A percentile compares a stretch with the other conserved stretches of the same genome.
Conservation (phyloP, 2,113 vertebrate genomes). For the Panthera tigris region DNA sequence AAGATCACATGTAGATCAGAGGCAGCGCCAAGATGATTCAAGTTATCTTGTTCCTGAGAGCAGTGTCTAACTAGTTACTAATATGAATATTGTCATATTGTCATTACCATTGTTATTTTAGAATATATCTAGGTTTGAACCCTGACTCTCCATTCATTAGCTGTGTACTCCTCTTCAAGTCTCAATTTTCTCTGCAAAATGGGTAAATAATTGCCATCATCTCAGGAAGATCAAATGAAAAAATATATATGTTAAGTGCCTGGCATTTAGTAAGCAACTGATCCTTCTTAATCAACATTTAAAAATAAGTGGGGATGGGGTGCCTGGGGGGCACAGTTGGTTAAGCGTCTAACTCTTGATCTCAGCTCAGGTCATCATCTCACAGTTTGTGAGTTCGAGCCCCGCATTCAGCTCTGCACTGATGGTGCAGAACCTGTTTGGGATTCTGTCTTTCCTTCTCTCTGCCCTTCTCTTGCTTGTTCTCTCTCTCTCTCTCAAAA, state of each 20-base stretch:
- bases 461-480: too few relatives aligned
- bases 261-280: not conserved
- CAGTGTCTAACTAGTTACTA: not conserved
- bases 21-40: not conserved
- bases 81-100: not conserved
- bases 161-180: not conserved
- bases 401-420: too few relatives aligned
- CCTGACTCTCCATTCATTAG: not conserved
- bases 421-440: too few relatives aligned
- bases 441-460: too few relatives aligned
- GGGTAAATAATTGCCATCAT: slow-evolving; percentile 14
- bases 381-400: too few relatives aligned
- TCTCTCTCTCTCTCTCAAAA: too few relatives aligned
- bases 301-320: not conserved
- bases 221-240: not conserved
- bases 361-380: too few relatives aligned
- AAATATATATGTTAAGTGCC: not conserved
- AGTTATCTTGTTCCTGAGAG: not conserved
- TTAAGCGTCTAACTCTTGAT: too few relatives aligned
- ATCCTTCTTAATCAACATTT: slow-evolving; percentile 46
- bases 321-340: too few relatives aligned
- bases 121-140: not conserved
- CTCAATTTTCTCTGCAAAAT: slow-evolving; percentile 2
- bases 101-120: not conserved
- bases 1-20: not conserved